Evolutionary conservation across 2,888 invertebrate species (phyloP).

Genomic region (Oxycera nigricornis): DNA sequence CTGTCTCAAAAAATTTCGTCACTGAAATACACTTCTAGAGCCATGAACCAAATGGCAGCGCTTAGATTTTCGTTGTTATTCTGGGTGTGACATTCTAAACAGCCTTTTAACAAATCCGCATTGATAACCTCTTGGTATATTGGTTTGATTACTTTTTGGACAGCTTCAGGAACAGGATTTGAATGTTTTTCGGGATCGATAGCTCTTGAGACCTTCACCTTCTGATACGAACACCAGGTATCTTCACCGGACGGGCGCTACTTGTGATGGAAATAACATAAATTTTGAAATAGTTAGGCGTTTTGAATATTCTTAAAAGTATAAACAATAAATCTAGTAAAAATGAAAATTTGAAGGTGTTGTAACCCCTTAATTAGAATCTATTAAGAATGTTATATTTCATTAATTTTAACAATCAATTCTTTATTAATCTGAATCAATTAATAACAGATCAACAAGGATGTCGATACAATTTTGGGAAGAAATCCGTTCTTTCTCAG

Average conservation of each 20-base stretch:
- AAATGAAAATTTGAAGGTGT: neutral
- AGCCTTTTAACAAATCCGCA: neutral
- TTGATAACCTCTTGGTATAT: neutral
- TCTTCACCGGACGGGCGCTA: too few species aligned
- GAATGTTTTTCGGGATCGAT: neutral
- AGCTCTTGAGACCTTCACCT: neutral
- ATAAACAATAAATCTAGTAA: too few species aligned
- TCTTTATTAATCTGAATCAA: too few species aligned
- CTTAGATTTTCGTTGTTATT: neutral
- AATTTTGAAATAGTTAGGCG: neutral
- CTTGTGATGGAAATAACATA: neutral
- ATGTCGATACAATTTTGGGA: constrained; percentile 62
- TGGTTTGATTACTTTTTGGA: too few species aligned
- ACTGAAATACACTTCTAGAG: neutral
- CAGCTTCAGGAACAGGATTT: neutral
- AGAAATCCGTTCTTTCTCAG: constrained; percentile 63
- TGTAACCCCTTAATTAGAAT: neutral
- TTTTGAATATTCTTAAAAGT: neutral
- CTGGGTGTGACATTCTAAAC: neutral
- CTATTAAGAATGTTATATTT: too few species aligned
- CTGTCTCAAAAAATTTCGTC: neutral
- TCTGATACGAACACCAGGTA: too few species aligned
- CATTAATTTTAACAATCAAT: too few species aligned
- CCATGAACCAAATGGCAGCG: neutral
- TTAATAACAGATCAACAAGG: constrained; percentile 58